Evolutionary conservation across 35 echinoderm and acorn worm genomes (phyloP), one percentile per base, ranked within the genome.

Genomic region (Apostichopus japonicus): DNA sequence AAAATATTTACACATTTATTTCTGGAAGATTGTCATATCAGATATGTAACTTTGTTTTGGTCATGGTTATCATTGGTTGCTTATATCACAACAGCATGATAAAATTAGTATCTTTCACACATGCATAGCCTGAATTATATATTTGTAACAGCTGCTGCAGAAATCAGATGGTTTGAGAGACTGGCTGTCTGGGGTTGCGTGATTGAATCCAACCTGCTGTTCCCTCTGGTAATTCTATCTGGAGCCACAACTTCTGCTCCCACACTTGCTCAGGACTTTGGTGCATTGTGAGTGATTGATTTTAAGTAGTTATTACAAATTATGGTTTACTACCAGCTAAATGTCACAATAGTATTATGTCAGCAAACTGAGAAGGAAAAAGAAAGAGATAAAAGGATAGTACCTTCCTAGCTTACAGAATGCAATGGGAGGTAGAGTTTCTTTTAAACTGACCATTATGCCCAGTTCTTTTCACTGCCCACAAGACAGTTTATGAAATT

Each of bases 91-190:
- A 44, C 33, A 44, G 33, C 33, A 44, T 44, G 33, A 44, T 44
- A 44, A 44, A 44, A 44, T 3, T 44, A 44, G 33, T 44, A 44
- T 44, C 33, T 44, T 44, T 44, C 33, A 4, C 2, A 44, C 33
- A 44, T 44, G 33, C 33, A 44, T 44, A 44, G 33, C 2, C 33
- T 44, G 33, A 44, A 44, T 44, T 44, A 44, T 0, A 44, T 44
- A 44, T 44, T 70, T 6, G 59, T 71, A 62, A 13, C 79, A 99
- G 97, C 94, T 99, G 97, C 97, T 93, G 97, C 97, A 16, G 94
- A 99, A 80, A 94, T 99, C 52, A 94, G 93, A 92, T 86, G 93
- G 90, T 99, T 95, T 99, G 97, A 99, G 93, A 99, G 95, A 77
- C 16, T 96, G 1, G 80, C 86, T 77, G 95, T 99, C 6, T 92